These are phyloP conservation scores for Theretra japonica DNA, from an alignment of 2,888 invertebrate species.

Conservation along the genomic window DNA sequence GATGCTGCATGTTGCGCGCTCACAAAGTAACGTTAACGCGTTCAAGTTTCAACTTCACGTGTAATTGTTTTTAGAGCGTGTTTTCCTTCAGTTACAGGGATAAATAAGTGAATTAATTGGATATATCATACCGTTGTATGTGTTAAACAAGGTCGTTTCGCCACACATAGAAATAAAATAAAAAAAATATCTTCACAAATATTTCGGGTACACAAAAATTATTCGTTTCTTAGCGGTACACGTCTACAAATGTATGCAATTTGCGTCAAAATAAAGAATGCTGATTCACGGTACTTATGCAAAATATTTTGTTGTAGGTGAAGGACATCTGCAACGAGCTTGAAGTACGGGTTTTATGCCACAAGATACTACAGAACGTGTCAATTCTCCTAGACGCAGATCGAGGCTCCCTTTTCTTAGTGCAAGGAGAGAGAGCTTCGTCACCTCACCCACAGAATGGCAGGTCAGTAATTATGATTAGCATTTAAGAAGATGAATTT, in stretches of 20 bases:
- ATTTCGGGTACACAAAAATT: no score
- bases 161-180: no score
- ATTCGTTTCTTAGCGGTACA: background rate
- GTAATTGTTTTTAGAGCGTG: background rate
- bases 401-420: slow-evolving; percentile 95
- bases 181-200: no score
- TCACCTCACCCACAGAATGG: slow-evolving; percentile 77
- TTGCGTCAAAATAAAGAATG: background rate
- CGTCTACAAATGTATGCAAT: background rate
- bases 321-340: slow-evolving; percentile 98
- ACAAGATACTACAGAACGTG: slow-evolving; percentile 98
- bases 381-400: slow-evolving; percentile 96
- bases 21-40: background rate
- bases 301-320: slow-evolving; percentile 83
- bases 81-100: background rate
- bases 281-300: background rate
- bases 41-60: background rate
- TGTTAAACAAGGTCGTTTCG: no score
- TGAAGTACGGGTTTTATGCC: slow-evolving; percentile 96
- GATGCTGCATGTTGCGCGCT: background rate
- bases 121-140: no score
- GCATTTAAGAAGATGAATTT: no score
- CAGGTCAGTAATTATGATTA: slow-evolving; percentile 60
- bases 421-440: slow-evolving; percentile 85
- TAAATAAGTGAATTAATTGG: background rate